phyloP scores from a whole-genome alignment of 2,113 vertebrate genomes.

The Phalacrocorax carbo region DNA sequence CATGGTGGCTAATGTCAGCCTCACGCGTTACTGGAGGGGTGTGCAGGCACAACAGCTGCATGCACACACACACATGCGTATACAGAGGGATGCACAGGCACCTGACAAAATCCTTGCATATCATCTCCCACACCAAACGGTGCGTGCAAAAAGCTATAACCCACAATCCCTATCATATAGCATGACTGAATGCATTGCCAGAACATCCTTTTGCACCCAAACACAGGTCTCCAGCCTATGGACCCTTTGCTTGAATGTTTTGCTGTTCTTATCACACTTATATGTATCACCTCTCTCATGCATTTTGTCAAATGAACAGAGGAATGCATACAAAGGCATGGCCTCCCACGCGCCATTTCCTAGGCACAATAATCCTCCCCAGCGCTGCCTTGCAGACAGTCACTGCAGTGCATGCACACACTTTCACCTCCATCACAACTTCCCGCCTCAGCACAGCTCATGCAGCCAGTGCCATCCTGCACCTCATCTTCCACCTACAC shows the following conservation, averaged over 20 bases:
- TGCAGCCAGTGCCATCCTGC: background rate
- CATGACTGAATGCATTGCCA: background rate
- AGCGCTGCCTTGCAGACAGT: rapidly evolving
- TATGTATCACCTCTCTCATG: background rate
- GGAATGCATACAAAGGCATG: background rate
- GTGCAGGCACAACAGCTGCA: background rate
- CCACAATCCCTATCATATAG: background rate
- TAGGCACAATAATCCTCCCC: background rate
- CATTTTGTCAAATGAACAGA: background rate
- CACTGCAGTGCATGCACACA: background rate
- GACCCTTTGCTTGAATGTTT: background rate
- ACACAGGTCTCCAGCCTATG: rapidly evolving
- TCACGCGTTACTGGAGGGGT: background rate
- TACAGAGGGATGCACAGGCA: background rate
- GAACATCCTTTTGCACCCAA: background rate
- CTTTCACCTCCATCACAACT: rapidly evolving
- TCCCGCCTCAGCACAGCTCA: rapidly evolving
- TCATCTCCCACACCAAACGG: background rate
- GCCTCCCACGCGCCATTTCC: rapidly evolving
- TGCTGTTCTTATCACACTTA: background rate
- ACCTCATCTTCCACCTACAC: background rate
- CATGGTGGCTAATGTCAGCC: rapidly evolving
- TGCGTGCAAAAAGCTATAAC: background rate
- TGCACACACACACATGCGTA: too few relatives aligned
- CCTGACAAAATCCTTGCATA: background rate